Evolutionary conservation across 2,888 invertebrate species (phyloP).

Genomic region (Plebejus anna): DNA sequence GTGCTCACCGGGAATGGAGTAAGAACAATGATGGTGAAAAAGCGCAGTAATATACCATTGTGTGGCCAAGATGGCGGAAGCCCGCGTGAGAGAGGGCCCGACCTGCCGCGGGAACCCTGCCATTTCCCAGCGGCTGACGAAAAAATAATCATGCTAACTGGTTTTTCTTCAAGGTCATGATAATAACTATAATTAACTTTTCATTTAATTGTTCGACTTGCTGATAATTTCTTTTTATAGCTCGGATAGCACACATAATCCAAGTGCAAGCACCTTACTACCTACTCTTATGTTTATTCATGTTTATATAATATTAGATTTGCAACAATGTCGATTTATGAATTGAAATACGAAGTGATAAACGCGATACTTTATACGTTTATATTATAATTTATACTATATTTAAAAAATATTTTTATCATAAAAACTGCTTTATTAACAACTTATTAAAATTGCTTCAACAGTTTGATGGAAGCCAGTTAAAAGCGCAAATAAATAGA

Average conservation of each 20-base stretch:
- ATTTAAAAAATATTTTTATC: too few species aligned
- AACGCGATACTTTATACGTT: too few species aligned
- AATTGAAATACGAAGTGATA: background rate
- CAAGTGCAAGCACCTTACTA: background rate
- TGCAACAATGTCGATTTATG: background rate
- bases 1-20: constrained; percentile 67
- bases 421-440: too few species aligned
- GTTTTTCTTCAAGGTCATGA: constrained; percentile 25
- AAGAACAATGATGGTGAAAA: constrained; percentile 64
- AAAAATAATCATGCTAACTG: constrained; percentile 34
- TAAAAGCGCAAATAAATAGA: too few species aligned
- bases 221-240: background rate
- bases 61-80: constrained; percentile 65
- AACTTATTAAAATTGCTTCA: too few species aligned
- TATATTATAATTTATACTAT: too few species aligned
- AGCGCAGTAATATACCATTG: constrained; percentile 68
- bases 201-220: background rate
- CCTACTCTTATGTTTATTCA: background rate
- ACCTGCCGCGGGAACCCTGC: constrained; percentile 66
- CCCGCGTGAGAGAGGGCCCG: constrained; percentile 65
- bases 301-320: background rate
- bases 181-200: constrained; percentile 12
- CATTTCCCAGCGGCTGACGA: constrained; percentile 38
- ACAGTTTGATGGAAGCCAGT: too few species aligned
- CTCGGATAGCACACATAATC: background rate